phyloP scores from a whole-genome alignment of 2,888 invertebrate species.

The Caenorhabditis parvicauda region DNA sequence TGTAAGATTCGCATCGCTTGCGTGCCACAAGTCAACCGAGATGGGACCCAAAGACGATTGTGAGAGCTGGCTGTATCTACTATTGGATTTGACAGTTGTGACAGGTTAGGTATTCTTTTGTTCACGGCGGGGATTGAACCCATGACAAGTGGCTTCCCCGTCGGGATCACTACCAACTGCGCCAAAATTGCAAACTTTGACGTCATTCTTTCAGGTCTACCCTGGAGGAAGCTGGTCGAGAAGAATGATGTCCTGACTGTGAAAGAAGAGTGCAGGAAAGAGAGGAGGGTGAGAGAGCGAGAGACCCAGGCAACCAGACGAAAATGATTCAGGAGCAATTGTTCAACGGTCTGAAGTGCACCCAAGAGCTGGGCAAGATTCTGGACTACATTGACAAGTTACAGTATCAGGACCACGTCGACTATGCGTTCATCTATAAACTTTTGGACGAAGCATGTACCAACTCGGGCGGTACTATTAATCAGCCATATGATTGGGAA shows the following conservation, averaged over 20 bases:
- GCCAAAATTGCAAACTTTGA: too few species aligned
- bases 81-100: conserved; percentile 43
- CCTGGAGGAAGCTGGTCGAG: conserved; percentile 41
- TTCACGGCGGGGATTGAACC: too few species aligned
- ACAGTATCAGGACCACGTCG: conserved; percentile 43
- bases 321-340: conserved; percentile 11
- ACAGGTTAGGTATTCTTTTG: background rate
- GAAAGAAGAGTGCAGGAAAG: conserved; percentile 39
- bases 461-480: conserved; percentile 22
- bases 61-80: conserved; percentile 56
- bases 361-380: conserved; percentile 35
- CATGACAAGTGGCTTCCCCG: too few species aligned
- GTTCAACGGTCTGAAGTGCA: conserved; percentile 23
- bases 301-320: background rate
- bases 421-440: conserved; percentile 47
- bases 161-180: too few species aligned
- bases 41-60: conserved; percentile 53
- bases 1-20: conserved; percentile 50
- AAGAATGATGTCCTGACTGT: conserved; percentile 35
- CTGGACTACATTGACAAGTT: conserved; percentile 44
- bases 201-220: conserved; percentile 33
- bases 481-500: conserved; percentile 49
- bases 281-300: conserved; percentile 24
- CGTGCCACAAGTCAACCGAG: conserved; percentile 45
- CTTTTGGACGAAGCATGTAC: conserved; percentile 15